These are phyloP conservation scores for Protaetia brevitarsis DNA, from an alignment of 1,140 invertebrate species.

Conservation along the genomic window DNA sequence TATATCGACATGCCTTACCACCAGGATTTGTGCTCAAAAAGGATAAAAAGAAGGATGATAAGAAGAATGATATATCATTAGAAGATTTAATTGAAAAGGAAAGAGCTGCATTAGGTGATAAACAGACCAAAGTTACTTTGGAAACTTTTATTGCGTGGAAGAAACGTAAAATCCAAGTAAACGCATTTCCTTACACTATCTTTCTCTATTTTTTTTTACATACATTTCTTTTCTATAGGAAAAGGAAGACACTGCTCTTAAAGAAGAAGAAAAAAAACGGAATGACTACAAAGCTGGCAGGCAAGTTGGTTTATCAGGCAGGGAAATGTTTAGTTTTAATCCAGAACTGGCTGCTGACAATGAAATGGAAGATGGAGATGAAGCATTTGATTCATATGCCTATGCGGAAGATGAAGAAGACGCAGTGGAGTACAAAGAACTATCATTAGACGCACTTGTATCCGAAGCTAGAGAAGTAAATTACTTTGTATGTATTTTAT, in stretches of 20 bases:
- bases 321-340: constrained; percentile 99
- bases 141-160: constrained; percentile 99
- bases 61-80: constrained; percentile 83
- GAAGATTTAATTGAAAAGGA: constrained; percentile 90
- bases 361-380: constrained; percentile 79
- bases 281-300: constrained; percentile 88
- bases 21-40: constrained; percentile 95
- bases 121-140: constrained; percentile 88
- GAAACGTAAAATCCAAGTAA: constrained; percentile 83
- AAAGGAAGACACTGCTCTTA: constrained; percentile 60
- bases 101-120: constrained; percentile 79
- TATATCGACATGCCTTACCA: constrained; percentile 93
- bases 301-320: constrained; percentile 89
- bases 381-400: constrained; percentile 65
- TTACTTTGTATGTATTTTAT: constrained; percentile 10
- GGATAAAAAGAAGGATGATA: constrained; percentile 83
- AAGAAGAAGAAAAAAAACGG: constrained; percentile 89
- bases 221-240: constrained; percentile 47
- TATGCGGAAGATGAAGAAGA: constrained; percentile 62
- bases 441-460: constrained; percentile 67
- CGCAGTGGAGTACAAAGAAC: constrained; percentile 68
- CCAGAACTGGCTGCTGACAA: constrained; percentile 80
- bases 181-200: background rate
- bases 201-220: constrained; percentile 22
- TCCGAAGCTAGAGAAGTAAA: constrained; percentile 69